Percentiles rank a stretch among this genome's conserved stretches.
Conservation (phyloP, 1,140 invertebrate species). For the Drosophila arawakana region DNA sequence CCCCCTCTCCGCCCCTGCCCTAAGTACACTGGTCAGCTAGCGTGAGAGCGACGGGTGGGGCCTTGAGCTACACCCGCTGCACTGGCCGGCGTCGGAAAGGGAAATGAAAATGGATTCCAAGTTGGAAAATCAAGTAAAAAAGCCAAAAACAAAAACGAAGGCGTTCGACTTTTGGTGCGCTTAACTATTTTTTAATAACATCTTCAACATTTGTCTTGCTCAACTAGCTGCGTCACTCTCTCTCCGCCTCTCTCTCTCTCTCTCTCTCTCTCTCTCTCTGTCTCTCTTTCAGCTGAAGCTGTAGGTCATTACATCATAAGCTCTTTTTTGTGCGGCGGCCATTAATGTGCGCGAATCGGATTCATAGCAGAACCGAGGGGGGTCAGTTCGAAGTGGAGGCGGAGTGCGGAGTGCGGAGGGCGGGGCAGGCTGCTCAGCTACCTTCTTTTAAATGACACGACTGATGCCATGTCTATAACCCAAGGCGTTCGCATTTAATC, state of each 20-base stretch:
- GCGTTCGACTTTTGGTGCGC: constrained; percentile 32
- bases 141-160: constrained; percentile 4
- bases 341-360: constrained; percentile 80
- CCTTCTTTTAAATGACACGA: constrained; percentile 83
- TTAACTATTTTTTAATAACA: constrained; percentile 83
- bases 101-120: constrained; percentile 35
- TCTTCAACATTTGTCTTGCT: constrained; percentile 83
- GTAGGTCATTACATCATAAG: constrained; percentile 81
- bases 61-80: constrained; percentile 10
- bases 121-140: constrained; percentile 26
- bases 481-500: constrained; percentile 81
- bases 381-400: neutral
- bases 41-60: constrained; percentile 54
- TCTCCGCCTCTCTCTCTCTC: constrained; percentile 18
- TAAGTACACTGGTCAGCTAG: constrained; percentile 43
- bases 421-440: constrained; percentile 49
- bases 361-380: constrained; percentile 42
- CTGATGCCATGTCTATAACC: constrained; percentile 83
- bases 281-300: constrained; percentile 40
- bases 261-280: constrained; percentile 10
- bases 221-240: constrained; percentile 63
- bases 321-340: constrained; percentile 73
- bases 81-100: constrained; percentile 18
- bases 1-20: constrained; percentile 2
- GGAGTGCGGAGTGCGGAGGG: neutral